Base-by-base conservation (phyloP, 2,888 invertebrate genomes). In the Nomada ferruginata region DNA sequence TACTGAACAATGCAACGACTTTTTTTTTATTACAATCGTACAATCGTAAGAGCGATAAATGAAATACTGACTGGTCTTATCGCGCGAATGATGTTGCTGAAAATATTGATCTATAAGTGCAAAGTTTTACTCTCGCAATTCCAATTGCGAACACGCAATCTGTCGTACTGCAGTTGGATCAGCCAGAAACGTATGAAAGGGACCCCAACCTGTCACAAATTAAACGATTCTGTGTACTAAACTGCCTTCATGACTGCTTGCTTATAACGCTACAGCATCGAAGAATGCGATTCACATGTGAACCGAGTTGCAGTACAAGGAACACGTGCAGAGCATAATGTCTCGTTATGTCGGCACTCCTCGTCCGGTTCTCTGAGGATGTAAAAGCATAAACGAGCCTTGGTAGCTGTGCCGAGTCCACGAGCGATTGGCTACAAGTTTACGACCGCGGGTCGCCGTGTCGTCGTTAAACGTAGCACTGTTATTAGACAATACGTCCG, bases 241-340 rank as follows among this genome's bases (percentile, higher is more conserved):
- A 71, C 65, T 29, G 61, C 66, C 47, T 66, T 68, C 66, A 44
- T n/a, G 78, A 69, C 20, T 29, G 74, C 66, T 70, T 59, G 72
- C 72, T 74, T 78, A 65, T 78, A 75, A 75, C 60, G 26, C 65
- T 44, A 66, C 69, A 66, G 72, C 74, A 66, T 70, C 71, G 57
- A 42, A n/a, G 82, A 72, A 73, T 66, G 73, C 68, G 71, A 68
- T 69, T 81, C 85, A 87, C 87, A 85, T 87, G 87, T 87, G 85
- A 85, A 76, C 79, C 78, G 74, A 68, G 50, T 72, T 55, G 69
- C 75, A 68, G 68, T 76, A 82, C 71, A 78, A 42, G 69, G 80
- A 85, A 83, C 87, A 88, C 87, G 86, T 87, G 87, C 83, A 78
- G 71, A 76, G 83, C 87, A 87, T 86, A 87, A 86, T 79, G 83